Percentiles rank a stretch among this genome's conserved stretches.
Evolutionary conservation across 1,140 invertebrate genomes (phyloP).

Genomic region (Rhysida immarginata): DNA sequence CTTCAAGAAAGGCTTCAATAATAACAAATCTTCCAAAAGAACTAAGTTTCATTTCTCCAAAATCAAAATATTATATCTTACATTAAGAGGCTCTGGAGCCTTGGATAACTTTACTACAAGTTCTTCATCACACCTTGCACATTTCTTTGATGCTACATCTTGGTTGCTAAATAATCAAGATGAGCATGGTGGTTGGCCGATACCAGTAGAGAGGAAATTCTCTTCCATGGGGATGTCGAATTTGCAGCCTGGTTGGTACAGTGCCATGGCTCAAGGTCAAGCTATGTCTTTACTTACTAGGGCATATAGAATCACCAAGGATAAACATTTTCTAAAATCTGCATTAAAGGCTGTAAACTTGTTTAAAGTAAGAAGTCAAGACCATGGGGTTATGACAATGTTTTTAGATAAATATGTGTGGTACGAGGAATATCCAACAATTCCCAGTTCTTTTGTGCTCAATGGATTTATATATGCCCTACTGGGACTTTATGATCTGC

Average conservation of each 20-base stretch:
- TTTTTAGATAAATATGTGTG: slow-evolving; percentile 68
- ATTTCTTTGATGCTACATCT: slow-evolving; percentile 81
- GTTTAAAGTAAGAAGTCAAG: slow-evolving; percentile 48
- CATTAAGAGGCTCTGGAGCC: slow-evolving; percentile 55
- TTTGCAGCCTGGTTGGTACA: slow-evolving; percentile 79
- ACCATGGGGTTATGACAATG: slow-evolving; percentile 63
- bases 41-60: slow-evolving; percentile 13
- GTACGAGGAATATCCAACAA: slow-evolving; percentile 98
- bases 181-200: slow-evolving; percentile 70
- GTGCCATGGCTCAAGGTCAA: slow-evolving; percentile 95
- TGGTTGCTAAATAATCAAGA: slow-evolving; percentile 87
- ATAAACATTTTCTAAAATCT: slow-evolving; percentile 57
- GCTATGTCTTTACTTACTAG: slow-evolving; percentile 81
- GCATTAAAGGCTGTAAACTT: slow-evolving; percentile 63
- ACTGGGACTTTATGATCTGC: slow-evolving; percentile 85
- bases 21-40: slow-evolving; percentile 15
- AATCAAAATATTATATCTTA: slow-evolving; percentile 36
- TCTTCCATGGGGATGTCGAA: slow-evolving; percentile 51
- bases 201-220: slow-evolving; percentile 63
- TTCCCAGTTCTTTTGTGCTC: slow-evolving; percentile 83
- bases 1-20: slow-evolving; percentile 63
- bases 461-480: slow-evolving; percentile 98
- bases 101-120: slow-evolving; percentile 68
- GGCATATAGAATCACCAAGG: slow-evolving; percentile 66
- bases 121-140: slow-evolving; percentile 65